Conservation (phyloP, 1,140 invertebrate genomes). For the Pectinophora gossypiella region DNA sequence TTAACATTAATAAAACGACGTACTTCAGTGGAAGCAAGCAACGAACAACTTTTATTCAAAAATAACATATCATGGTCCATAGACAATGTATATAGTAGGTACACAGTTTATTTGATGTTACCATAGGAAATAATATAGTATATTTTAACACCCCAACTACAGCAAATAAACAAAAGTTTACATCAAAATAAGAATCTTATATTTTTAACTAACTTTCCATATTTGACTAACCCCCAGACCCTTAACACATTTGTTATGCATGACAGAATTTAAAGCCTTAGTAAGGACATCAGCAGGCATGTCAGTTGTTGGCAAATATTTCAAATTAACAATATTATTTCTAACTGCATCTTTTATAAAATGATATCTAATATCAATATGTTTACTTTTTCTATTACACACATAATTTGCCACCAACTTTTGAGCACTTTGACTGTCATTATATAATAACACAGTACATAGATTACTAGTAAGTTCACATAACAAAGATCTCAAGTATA, state of each 20-base stretch:
- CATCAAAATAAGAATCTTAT: neutral
- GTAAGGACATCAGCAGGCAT: conserved; percentile 4
- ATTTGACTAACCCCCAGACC: neutral
- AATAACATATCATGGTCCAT: no score
- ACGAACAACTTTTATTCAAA: no score
- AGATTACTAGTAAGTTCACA: conserved; percentile 7
- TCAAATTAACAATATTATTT: conserved; percentile 1
- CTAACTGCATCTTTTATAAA: conserved; percentile 1
- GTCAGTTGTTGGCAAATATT: conserved; percentile 1
- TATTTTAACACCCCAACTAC: conserved; percentile 2
- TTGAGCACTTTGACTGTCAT: conserved; percentile 8
- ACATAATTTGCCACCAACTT: conserved; percentile 5
- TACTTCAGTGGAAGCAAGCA: no score
- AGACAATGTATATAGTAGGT: no score
- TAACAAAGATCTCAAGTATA: conserved; percentile 28
- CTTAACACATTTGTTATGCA: neutral
- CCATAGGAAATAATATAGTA: no score
- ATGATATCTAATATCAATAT: conserved; percentile 13
- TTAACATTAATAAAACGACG: no score
- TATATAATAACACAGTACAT: neutral
- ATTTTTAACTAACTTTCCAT: neutral
- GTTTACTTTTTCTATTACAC: conserved; percentile 7
- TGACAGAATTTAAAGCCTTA: neutral
- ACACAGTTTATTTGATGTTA: no score
- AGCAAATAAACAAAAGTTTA: neutral